Percentiles rank a stretch among this genome's conserved stretches.
Conservation (phyloP, 2,888 invertebrate genomes). For the Tetragonula carbonaria region DNA sequence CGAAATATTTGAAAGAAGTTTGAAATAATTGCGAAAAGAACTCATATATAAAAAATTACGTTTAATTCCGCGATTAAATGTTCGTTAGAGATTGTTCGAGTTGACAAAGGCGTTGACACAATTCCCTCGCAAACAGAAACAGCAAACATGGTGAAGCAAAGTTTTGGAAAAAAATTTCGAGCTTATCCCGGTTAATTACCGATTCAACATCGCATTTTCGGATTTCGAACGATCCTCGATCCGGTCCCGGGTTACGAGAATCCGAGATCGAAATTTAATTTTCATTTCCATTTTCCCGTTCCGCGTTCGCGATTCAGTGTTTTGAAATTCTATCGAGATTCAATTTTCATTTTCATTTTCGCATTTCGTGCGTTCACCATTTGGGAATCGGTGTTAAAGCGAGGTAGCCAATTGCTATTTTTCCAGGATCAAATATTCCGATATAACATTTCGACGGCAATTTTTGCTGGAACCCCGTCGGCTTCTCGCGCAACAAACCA, state of each 20-base stretch:
- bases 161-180: background rate
- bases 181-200: background rate
- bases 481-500: background rate
- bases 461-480: background rate
- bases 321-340: background rate
- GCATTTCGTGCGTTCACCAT: background rate
- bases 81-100: too few species aligned
- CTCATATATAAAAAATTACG: too few species aligned
- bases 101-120: too few species aligned
- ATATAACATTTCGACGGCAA: background rate
- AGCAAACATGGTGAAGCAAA: background rate
- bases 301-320: background rate
- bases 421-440: background rate
- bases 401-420: background rate
- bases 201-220: background rate
- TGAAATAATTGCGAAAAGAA: too few species aligned
- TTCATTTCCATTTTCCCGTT: constrained; percentile 1
- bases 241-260: background rate
- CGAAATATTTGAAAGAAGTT: too few species aligned
- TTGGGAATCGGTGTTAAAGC: background rate
- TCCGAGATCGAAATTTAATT: background rate
- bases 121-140: too few species aligned
- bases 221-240: background rate
- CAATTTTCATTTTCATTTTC: constrained; percentile 5
- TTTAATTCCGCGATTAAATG: too few species aligned